Evolutionary conservation across 2,797 vertebrate species (phyloP).

Genomic region (Bucorvus abyssinicus): DNA sequence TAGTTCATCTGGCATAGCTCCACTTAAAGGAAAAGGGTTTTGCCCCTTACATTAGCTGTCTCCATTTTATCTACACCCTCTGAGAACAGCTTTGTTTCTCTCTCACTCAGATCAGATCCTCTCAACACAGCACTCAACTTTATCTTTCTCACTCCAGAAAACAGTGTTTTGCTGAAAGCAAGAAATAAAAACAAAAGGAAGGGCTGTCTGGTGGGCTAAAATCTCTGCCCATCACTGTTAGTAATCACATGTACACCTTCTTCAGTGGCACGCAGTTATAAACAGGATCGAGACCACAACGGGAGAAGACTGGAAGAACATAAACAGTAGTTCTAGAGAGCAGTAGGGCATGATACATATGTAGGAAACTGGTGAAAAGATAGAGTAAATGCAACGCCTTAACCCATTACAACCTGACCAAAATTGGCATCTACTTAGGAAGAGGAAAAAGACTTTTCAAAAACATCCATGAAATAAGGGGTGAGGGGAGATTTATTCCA

Average conservation of each 20-base stretch:
- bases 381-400: not conserved
- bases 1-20: not conserved
- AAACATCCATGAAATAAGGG: fast-evolving
- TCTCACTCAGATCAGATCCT: not conserved
- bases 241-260: not conserved
- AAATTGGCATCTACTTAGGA: not conserved
- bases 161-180: not conserved
- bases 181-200: not conserved
- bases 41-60: not conserved
- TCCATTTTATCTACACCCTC: not conserved
- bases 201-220: not conserved
- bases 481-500: not conserved
- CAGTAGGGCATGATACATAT: not conserved
- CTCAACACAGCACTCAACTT: not conserved
- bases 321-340: not conserved
- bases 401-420: not conserved
- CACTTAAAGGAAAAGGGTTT: not conserved
- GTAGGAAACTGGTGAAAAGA: not conserved
- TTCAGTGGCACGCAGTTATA: fast-evolving
- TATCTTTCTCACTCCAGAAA: not conserved
- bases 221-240: not conserved
- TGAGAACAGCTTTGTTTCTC: not conserved
- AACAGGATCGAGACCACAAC: not conserved
- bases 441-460: not conserved
- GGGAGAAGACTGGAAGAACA: not conserved